These are phyloP conservation scores for Acronicta psi DNA, from an alignment of 2,888 invertebrate genomes.

Conservation along the genomic window DNA sequence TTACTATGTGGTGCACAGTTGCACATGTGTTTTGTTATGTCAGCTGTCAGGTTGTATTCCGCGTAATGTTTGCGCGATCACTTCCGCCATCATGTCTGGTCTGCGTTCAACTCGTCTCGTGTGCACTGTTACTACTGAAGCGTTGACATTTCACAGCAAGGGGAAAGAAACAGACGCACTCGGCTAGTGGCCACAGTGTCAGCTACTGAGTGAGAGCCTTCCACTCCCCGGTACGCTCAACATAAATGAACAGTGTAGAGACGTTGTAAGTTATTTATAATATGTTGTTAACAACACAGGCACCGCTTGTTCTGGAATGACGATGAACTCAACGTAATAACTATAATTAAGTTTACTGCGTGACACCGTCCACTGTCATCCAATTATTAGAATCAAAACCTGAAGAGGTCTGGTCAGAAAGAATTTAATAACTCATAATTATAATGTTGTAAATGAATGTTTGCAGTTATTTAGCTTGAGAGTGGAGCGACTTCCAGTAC, in stretches of 20 bases:
- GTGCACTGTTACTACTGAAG: not conserved
- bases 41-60: not conserved
- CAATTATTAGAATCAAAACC: not conserved
- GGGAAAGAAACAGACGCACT: not conserved
- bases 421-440: no score
- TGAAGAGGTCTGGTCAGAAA: no score
- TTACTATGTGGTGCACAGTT: no score
- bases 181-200: no score
- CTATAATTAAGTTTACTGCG: not conserved
- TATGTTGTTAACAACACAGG: not conserved
- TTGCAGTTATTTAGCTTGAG: no score
- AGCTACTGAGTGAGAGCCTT: not conserved
- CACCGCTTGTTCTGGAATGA: not conserved
- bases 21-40: no score
- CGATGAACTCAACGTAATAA: not conserved
- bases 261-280: conserved; percentile 1
- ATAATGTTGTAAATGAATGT: no score
- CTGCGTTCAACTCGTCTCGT: not conserved
- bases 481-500: no score
- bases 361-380: not conserved
- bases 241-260: not conserved
- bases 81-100: conserved; percentile 2
- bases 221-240: not conserved
- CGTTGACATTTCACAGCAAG: not conserved
- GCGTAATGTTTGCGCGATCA: not conserved